A percentile compares a stretch with the other conserved stretches of the same genome.
phyloP scores from a whole-genome alignment of 2,797 vertebrate genomes.

The Dipus sagitta region DNA sequence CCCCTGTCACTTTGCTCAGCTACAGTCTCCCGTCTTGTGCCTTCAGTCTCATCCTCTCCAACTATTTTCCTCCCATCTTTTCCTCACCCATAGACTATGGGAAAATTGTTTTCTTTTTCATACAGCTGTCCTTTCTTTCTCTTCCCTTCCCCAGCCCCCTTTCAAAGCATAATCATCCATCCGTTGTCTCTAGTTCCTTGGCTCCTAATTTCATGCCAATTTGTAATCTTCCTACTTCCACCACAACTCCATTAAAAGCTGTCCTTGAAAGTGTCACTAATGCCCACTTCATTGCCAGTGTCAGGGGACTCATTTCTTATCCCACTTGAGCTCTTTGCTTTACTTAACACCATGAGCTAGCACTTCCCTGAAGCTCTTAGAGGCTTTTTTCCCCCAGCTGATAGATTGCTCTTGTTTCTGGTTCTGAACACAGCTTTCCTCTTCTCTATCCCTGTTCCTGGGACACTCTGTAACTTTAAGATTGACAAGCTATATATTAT shows the following conservation, averaged over 20 bases:
- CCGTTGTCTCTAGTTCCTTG: background rate
- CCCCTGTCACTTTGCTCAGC: constrained; percentile 3
- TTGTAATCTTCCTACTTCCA: constrained; percentile 29
- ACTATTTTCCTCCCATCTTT: constrained; percentile 2
- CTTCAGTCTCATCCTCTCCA: background rate
- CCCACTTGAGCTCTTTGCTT: constrained; percentile 52
- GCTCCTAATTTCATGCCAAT: constrained; percentile 36
- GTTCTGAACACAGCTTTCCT: background rate
- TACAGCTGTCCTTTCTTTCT: background rate
- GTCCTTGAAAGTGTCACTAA: constrained; percentile 57
- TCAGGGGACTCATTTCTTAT: constrained; percentile 39
- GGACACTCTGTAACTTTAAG: constrained; percentile 28
- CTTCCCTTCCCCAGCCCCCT: background rate
- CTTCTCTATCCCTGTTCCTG: background rate
- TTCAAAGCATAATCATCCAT: constrained; percentile 28
- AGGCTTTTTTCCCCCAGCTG: background rate
- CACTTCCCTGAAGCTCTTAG: constrained; percentile 20
- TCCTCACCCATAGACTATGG: background rate
- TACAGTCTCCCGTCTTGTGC: background rate
- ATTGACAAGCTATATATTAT: background rate
- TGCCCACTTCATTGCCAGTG: constrained; percentile 11
- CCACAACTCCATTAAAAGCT: constrained; percentile 36
- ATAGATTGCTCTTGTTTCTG: constrained; percentile 38
- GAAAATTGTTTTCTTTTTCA: background rate
- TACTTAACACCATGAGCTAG: background rate